These are phyloP conservation scores for Gobionotothen gibberifrons DNA, from an alignment of 2,797 vertebrate genomes.

Conservation along the genomic window DNA sequence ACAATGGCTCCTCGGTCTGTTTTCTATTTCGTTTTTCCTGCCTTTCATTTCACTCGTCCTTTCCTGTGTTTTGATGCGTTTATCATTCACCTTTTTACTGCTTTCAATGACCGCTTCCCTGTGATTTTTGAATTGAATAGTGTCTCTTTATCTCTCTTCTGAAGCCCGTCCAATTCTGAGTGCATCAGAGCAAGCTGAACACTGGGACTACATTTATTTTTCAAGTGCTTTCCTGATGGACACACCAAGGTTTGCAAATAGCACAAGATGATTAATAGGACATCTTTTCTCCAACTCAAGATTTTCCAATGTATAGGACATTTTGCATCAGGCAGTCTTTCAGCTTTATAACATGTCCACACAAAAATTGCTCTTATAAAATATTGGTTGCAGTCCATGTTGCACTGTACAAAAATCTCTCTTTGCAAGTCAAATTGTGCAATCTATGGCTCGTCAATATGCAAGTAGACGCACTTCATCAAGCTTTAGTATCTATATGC, in stretches of 20 bases:
- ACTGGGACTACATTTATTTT: neutral
- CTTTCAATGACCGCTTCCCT: constrained; percentile 10
- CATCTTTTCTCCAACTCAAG: no score
- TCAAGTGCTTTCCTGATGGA: neutral
- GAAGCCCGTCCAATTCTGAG: neutral
- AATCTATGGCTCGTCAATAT: neutral
- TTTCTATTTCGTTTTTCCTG: constrained; percentile 34
- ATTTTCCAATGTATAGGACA: neutral
- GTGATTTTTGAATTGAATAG: constrained; percentile 10
- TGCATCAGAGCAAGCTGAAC: neutral
- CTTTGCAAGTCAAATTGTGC: neutral
- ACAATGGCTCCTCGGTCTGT: constrained; percentile 41
- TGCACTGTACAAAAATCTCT: neutral
- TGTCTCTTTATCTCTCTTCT: constrained; percentile 5
- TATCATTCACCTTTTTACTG: constrained; percentile 23
- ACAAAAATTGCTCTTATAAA: neutral
- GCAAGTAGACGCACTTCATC: neutral
- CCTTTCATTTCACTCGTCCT: constrained; percentile 31
- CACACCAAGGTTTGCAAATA: no score
- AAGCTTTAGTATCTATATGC: no score
- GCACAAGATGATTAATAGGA: neutral
- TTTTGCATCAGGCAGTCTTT: neutral
- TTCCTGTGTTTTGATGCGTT: neutral
- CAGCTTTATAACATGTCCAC: neutral
- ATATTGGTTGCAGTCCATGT: neutral